A percentile compares a stretch with the other conserved stretches of the same genome.
Conservation (phyloP, 2,888 invertebrate species). For the Monochamus alternatus region DNA sequence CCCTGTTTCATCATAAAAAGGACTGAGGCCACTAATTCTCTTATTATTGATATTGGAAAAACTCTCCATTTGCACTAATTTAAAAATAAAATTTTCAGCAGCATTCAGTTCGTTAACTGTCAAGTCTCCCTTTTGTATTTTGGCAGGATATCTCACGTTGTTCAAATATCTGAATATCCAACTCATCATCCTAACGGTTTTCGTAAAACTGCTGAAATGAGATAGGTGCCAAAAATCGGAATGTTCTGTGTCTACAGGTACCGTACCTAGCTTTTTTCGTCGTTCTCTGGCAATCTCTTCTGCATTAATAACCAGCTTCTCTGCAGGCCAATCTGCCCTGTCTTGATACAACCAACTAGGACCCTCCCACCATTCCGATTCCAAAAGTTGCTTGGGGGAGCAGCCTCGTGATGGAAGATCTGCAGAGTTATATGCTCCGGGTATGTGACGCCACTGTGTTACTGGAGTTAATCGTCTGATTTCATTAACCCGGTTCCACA, state of each 20-base stretch:
- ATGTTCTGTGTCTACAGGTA: background rate
- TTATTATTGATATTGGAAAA: slow-evolving; percentile 11
- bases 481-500: slow-evolving; percentile 23
- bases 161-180: slow-evolving; percentile 7
- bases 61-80: slow-evolving; percentile 19
- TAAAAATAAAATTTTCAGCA: slow-evolving; percentile 24
- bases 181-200: slow-evolving; percentile 10
- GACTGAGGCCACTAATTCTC: slow-evolving; percentile 1
- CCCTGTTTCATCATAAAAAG: slow-evolving; percentile 15
- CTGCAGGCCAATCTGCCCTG: slow-evolving; percentile 2
- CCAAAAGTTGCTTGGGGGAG: slow-evolving; percentile 15
- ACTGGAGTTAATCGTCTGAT: slow-evolving; percentile 16
- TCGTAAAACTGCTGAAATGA: slow-evolving; percentile 10
- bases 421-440: slow-evolving; percentile 23
- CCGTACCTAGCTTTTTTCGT: slow-evolving; percentile 17
- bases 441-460: slow-evolving; percentile 15
- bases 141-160: slow-evolving; percentile 9
- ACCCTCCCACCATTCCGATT: slow-evolving; percentile 29
- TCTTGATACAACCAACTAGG: slow-evolving; percentile 25
- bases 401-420: slow-evolving; percentile 30
- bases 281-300: slow-evolving; percentile 5
- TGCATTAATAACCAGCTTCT: background rate
- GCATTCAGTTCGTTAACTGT: slow-evolving; percentile 3
- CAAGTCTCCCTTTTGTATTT: background rate
- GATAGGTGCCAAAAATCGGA: slow-evolving; percentile 14